phyloP scores from a whole-genome alignment of 2,113 vertebrate species.

The Epinephelus moara region DNA sequence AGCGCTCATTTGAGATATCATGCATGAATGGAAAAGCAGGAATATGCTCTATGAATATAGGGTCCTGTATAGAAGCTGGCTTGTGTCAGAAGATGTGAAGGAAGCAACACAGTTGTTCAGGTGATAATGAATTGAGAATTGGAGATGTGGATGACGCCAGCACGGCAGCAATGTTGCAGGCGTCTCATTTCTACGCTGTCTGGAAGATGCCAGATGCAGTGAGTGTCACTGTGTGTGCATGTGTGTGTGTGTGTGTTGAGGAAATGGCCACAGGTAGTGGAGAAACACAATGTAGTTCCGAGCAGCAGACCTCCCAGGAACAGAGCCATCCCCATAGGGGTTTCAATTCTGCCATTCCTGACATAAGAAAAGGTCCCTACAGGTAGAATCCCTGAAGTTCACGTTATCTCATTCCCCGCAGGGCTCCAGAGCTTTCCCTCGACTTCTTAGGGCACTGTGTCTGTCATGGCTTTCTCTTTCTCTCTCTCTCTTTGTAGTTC shows the following conservation, averaged over 20 bases:
- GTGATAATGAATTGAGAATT: constrained; percentile 52
- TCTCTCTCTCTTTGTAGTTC: constrained; percentile 2
- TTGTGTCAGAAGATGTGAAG: constrained; percentile 34
- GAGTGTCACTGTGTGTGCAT: constrained; percentile 5
- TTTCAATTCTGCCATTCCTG: constrained; percentile 32
- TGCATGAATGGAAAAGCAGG: constrained; percentile 61
- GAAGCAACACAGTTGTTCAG: constrained; percentile 33
- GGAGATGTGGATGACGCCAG: constrained; percentile 22
- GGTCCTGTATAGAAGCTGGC: constrained; percentile 18
- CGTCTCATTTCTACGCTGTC: constrained; percentile 16
- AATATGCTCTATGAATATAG: constrained; percentile 53
- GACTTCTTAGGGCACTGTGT: constrained; percentile 23
- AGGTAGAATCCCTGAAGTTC: constrained; percentile 59
- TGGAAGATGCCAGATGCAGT: constrained; percentile 3
- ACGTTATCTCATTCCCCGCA: constrained; percentile 61
- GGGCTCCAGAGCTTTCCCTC: constrained; percentile 27
- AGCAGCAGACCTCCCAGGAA: constrained; percentile 48
- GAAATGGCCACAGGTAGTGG: constrained; percentile 37
- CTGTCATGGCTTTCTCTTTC: neutral
- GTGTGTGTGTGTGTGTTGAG: neutral
- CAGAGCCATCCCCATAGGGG: constrained; percentile 43
- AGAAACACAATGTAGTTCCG: constrained; percentile 30
- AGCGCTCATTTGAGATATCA: constrained; percentile 59
- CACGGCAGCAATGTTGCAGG: neutral
- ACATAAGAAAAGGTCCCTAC: constrained; percentile 52